These are phyloP conservation scores for Scrobipalpa costella DNA, from an alignment of 2,888 invertebrate genomes.

Conservation along the genomic window DNA sequence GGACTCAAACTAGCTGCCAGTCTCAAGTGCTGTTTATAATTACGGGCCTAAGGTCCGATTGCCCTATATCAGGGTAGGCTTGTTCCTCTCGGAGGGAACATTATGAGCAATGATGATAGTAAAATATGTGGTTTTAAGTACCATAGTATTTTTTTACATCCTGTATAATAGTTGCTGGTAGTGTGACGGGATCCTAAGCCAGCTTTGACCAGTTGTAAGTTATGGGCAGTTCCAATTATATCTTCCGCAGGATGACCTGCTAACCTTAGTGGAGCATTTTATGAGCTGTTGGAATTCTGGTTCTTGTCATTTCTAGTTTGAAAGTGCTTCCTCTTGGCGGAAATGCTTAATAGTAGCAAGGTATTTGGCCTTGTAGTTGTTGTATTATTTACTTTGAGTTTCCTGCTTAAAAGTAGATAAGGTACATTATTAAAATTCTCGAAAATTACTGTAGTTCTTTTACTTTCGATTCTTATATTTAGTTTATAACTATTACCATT, in stretches of 20 bases:
- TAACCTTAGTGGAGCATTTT: not conserved
- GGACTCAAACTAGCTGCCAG: too few relatives aligned
- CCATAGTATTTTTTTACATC: too few relatives aligned
- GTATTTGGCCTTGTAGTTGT: not conserved
- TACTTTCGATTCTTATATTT: too few relatives aligned
- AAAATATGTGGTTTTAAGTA: too few relatives aligned
- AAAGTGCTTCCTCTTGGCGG: not conserved
- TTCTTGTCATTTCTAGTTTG: not conserved
- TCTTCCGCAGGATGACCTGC: slow-evolving; percentile 11
- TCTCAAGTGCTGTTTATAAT: too few relatives aligned
- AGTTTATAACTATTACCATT: too few relatives aligned
- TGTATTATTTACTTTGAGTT: not conserved
- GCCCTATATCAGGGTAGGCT: too few relatives aligned
- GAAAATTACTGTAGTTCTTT: too few relatives aligned
- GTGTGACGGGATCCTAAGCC: slow-evolving; percentile 6
- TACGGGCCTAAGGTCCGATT: too few relatives aligned
- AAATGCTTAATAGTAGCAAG: not conserved
- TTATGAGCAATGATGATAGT: too few relatives aligned
- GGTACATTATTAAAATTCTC: too few relatives aligned
- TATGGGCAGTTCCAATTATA: slow-evolving; percentile 15
- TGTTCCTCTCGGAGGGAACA: too few relatives aligned
- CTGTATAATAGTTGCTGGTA: not conserved
- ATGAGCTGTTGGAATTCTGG: not conserved
- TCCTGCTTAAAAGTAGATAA: not conserved
- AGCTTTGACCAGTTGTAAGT: slow-evolving; percentile 12